Conservation (phyloP, 2,113 vertebrate species). For the Smithornis capensis region DNA sequence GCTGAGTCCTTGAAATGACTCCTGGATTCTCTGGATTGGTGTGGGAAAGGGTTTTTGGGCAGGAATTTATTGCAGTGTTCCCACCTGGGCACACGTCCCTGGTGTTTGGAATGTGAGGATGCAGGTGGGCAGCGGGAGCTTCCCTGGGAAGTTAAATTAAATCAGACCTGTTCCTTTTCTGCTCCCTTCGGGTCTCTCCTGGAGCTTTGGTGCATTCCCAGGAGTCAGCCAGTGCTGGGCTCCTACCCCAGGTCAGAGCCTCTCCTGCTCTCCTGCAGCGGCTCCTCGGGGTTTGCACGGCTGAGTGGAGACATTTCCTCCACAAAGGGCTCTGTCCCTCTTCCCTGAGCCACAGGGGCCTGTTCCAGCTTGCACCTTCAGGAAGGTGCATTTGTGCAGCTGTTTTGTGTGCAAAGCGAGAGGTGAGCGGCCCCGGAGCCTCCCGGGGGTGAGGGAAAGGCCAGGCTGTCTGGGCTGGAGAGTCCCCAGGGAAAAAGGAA, state of each 20-base stretch:
- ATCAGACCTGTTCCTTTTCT: background rate
- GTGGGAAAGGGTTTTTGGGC: background rate
- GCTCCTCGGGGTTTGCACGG: background rate
- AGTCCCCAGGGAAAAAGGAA: background rate
- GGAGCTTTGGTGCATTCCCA: background rate
- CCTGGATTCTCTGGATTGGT: background rate
- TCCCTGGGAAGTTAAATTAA: background rate
- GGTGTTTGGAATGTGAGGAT: background rate
- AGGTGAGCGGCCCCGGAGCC: background rate
- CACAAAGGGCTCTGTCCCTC: background rate
- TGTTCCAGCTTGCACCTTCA: slow-evolving; percentile 25
- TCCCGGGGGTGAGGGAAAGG: background rate
- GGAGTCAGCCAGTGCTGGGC: background rate
- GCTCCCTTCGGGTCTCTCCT: background rate
- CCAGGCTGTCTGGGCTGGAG: background rate
- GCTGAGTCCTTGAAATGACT: background rate
- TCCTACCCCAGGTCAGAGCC: background rate
- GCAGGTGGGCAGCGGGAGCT: background rate
- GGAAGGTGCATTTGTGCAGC: slow-evolving; percentile 1
- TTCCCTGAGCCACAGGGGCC: background rate
- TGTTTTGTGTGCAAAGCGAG: background rate
- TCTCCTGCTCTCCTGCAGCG: background rate
- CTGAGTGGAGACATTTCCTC: background rate
- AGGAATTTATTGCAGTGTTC: background rate
- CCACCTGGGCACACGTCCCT: fast-evolving